Base-by-base conservation (phyloP, 1,140 invertebrate species). In the Lepidurus couesii region DNA sequence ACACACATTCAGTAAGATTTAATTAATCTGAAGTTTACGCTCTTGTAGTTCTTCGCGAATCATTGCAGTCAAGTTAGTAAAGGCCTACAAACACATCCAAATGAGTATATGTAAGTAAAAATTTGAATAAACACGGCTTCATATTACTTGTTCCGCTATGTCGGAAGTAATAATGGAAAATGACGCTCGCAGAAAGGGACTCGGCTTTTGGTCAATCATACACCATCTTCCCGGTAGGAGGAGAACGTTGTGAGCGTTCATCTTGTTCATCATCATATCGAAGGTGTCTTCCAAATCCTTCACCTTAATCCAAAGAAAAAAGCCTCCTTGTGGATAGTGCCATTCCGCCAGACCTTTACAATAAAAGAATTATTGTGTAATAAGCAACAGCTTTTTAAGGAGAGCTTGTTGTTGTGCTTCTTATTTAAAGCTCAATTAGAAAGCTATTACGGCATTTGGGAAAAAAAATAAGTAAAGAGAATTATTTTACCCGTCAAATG, bases 251-350 rank as follows among this genome's bases (percentile, higher is more conserved):
- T 65, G 16, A 21, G 8, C 13, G 21, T 65, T 65, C 53, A 21
- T 21, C 13, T 13, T 0, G 16, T 65, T 65, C 21, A 65, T 7
- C 53, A 65, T 65, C 53, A 65, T 65, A 16, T 16, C 53, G 53
- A 1, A 21, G 6, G 53, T 65, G 21, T 65, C 53, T 9, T 65
- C 53, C 53, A 65, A 65, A 16, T 65, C 21, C 16, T 7, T 13
- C 16, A 65, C 53, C 21, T 65, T 65, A 16, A 65, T 65, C 53
- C 53, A 65, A 65, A 65, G 53, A 65, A 65, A 65, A 21, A 65
- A 65, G 16, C 53, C 53, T 13, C 53, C 53, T 65, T 65, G 53
- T 13, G 53, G 53, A 13, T n/a, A 13, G 53, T 65, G 53, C 53
- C 53, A 65, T 65, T 65, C 53, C n/a, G 53, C 53, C 21, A 65